Evolutionary conservation across 1,140 invertebrate species (phyloP), one percentile per base, ranked within the genome.

Genomic region (Cepaea nemoralis): DNA sequence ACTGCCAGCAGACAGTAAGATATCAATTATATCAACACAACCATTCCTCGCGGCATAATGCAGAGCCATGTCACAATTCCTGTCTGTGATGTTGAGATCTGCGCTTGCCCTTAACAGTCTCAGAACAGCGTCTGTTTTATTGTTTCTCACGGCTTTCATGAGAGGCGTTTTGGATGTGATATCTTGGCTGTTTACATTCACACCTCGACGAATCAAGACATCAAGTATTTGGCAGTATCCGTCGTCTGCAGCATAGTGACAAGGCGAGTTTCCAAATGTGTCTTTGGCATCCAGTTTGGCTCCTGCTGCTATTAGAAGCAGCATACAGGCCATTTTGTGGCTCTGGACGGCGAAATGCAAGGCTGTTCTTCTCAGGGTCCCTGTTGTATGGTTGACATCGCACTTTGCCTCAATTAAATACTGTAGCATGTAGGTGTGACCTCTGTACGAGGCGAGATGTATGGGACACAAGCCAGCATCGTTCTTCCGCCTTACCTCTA

Each of bases 31-130:
- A 74, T 89, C 88, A 35, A 86, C 84, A 82, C 88, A 89, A 1
- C 91, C 91, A 67, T 90, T 91, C 75, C 91, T 83, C 0, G 90
- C 87, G 0, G 91, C 90, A 75, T 90, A 91, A 89, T 99, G 97
- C 59, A 99, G 92, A 0, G 97, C 97, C 10, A 97, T 98, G 91
- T 99, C 97, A 27, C 97, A 97, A 89, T 99, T 97, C 92, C 98
- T 98, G 91, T 99, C 97, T 31, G 96, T 95, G 63, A 99, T 95
- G 88, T 99, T 99, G 48, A 99, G 92, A 92, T 98, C 86, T 73
- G 88, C 89, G 35, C 86, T 87, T 27, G 87, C 90, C n/a, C 87
- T 81, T 1, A 91, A 69, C n/a, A 91, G 80, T 16, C 88, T 81
- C 16, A 90, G 77, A 5, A 91, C 89, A 6, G 89, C 90, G 50